These are phyloP conservation scores for Pseudonaja textilis DNA, from an alignment of 2,113 vertebrate genomes.

Conservation along the genomic window DNA sequence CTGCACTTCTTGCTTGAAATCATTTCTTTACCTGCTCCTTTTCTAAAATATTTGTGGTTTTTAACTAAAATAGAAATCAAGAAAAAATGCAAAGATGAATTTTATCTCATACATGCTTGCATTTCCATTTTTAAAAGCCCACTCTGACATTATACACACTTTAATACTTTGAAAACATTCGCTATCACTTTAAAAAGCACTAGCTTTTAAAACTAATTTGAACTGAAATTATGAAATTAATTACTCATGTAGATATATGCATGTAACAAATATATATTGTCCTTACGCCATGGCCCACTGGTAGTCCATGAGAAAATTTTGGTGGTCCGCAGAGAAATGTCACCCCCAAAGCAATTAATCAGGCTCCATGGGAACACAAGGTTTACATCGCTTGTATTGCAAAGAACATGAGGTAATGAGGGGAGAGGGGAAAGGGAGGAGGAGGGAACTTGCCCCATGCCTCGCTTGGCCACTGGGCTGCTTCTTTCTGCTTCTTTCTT, in stretches of 20 bases:
- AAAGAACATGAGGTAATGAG: no score
- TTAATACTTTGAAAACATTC: neutral
- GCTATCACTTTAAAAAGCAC: neutral
- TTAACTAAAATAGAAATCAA: neutral
- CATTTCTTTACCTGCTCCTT: neutral
- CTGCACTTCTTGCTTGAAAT: neutral
- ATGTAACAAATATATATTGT: neutral
- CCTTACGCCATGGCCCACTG: neutral
- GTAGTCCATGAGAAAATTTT: no score
- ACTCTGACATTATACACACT: neutral
- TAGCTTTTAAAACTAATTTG: neutral
- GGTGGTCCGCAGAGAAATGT: no score
- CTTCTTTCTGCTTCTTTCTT: no score
- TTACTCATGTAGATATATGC: neutral
- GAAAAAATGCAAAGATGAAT: neutral
- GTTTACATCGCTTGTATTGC: no score
- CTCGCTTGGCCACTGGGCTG: no score
- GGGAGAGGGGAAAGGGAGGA: no score
- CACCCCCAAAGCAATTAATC: no score
- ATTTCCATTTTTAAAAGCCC: neutral
- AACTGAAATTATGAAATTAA: neutral
- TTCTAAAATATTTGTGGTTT: neutral
- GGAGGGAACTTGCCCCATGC: no score
- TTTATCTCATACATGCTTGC: neutral
- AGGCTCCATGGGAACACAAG: no score